Percentiles rank a stretch among this genome's conserved stretches.
Evolutionary conservation across 2,888 invertebrate genomes (phyloP).

Genomic region (Aleiodes alternator): DNA sequence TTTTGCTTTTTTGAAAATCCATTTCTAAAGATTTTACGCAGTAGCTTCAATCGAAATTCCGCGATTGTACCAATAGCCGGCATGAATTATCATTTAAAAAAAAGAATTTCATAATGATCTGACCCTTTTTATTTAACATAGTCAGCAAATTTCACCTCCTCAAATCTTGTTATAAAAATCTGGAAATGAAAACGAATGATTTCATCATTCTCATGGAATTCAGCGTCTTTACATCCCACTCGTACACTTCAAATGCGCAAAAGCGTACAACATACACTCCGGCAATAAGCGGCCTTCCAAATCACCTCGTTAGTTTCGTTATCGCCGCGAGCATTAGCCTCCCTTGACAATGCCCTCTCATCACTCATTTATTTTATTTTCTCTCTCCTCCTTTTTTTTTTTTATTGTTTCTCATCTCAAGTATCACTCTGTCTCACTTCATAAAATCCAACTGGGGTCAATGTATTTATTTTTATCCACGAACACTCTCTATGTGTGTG

Average conservation of each 20-base stretch:
- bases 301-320: slow-evolving; percentile 59
- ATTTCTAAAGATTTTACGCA: too few relatives aligned
- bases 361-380: slow-evolving; percentile 7
- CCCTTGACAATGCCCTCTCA: slow-evolving; percentile 51
- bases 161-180: background rate
- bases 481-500: too few relatives aligned
- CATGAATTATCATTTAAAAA: too few relatives aligned
- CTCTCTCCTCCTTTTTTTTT: background rate
- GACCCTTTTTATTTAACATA: too few relatives aligned
- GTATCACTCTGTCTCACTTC: background rate
- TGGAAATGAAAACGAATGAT: slow-evolving; percentile 25
- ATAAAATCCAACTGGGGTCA: slow-evolving; percentile 34
- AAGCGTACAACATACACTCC: slow-evolving; percentile 51
- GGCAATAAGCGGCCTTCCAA: slow-evolving; percentile 53
- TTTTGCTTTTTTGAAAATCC: too few relatives aligned
- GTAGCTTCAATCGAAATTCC: too few relatives aligned
- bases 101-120: too few relatives aligned
- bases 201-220: slow-evolving; percentile 40
- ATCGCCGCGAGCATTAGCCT: slow-evolving; percentile 53
- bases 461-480: slow-evolving; percentile 42
- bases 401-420: slow-evolving; percentile 14
- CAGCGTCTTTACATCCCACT: slow-evolving; percentile 40
- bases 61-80: too few relatives aligned
- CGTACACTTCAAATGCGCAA: slow-evolving; percentile 13
- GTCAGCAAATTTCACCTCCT: too few relatives aligned